phyloP scores from a whole-genome alignment of 2,113 vertebrate species.

The Grantiella picta region DNA sequence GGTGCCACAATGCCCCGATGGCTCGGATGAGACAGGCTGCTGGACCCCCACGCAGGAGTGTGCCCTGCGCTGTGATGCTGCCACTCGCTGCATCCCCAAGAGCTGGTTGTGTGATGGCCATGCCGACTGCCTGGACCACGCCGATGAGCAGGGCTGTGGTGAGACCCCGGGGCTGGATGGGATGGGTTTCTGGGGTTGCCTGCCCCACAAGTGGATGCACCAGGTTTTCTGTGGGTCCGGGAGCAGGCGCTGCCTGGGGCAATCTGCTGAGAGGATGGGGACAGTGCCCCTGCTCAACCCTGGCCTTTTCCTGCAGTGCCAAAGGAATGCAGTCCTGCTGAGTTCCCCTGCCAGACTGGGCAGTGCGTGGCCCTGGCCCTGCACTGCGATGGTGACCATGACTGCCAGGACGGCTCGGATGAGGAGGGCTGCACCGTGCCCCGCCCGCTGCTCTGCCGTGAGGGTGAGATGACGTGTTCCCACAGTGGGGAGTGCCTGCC shows the following conservation, averaged over 20 bases:
- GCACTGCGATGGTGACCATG: constrained; percentile 81
- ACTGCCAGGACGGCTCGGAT: constrained; percentile 86
- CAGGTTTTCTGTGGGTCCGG: background rate
- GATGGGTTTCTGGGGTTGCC: background rate
- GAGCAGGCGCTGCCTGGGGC: background rate
- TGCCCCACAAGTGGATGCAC: background rate
- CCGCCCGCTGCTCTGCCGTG: constrained; percentile 68
- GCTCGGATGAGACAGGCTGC: constrained; percentile 82
- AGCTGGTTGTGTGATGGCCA: constrained; percentile 86
- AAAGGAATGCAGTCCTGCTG: constrained; percentile 45
- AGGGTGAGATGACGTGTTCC: constrained; percentile 66
- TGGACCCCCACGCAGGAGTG: constrained; percentile 71
- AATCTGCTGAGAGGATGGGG: background rate
- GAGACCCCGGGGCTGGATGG: constrained; percentile 22
- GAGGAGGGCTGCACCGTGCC: constrained; percentile 73
- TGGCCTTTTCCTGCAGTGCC: constrained; percentile 41
- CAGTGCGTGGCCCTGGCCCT: constrained; percentile 80
- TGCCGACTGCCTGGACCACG: constrained; percentile 78
- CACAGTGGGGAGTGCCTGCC: constrained; percentile 80
- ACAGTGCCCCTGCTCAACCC: background rate
- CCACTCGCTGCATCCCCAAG: constrained; percentile 78
- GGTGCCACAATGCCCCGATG: constrained; percentile 76
- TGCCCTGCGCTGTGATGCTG: constrained; percentile 74
- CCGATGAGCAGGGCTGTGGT: constrained; percentile 81
- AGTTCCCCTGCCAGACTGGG: constrained; percentile 80